These are phyloP conservation scores for Chaenogobius annularis DNA, from an alignment of 2,113 vertebrate species.

Conservation along the genomic window DNA sequence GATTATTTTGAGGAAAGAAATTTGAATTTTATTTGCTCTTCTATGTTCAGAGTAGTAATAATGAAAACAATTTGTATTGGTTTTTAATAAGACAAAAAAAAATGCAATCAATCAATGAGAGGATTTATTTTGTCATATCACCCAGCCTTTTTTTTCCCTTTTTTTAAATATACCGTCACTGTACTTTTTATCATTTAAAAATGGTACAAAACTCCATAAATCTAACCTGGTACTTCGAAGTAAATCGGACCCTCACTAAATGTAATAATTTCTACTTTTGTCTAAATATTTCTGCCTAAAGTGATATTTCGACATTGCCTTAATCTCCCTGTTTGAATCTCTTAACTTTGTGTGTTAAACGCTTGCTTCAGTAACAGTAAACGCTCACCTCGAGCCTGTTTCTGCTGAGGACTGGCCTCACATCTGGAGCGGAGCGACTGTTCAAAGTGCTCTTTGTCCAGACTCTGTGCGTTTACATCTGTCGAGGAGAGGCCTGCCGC, in stretches of 20 bases:
- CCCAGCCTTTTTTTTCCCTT: not conserved
- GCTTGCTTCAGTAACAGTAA: not conserved
- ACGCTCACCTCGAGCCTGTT: conserved; percentile 38
- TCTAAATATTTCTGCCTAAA: not conserved
- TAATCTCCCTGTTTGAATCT: not conserved
- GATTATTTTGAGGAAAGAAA: too few species aligned
- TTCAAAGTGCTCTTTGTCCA: conserved; percentile 76
- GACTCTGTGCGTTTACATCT: conserved; percentile 33
- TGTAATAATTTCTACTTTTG: not conserved
- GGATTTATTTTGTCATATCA: conserved; percentile 1
- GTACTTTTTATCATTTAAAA: not conserved
- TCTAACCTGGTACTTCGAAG: not conserved
- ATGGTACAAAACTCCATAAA: not conserved
- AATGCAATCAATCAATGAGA: not conserved
- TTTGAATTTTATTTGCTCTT: too few species aligned
- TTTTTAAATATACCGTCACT: too few species aligned
- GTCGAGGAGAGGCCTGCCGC: conserved; percentile 36
- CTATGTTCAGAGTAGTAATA: too few species aligned
- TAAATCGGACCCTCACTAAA: not conserved
- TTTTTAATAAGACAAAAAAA: not conserved
- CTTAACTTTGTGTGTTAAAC: not conserved
- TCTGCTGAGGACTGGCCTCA: conserved; percentile 71
- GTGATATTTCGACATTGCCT: not conserved
- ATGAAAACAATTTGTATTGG: not conserved
- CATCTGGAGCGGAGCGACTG: conserved; percentile 73